These are phyloP conservation scores for Julus scanicus DNA, from an alignment of 2,888 invertebrate species.

Conservation along the genomic window DNA sequence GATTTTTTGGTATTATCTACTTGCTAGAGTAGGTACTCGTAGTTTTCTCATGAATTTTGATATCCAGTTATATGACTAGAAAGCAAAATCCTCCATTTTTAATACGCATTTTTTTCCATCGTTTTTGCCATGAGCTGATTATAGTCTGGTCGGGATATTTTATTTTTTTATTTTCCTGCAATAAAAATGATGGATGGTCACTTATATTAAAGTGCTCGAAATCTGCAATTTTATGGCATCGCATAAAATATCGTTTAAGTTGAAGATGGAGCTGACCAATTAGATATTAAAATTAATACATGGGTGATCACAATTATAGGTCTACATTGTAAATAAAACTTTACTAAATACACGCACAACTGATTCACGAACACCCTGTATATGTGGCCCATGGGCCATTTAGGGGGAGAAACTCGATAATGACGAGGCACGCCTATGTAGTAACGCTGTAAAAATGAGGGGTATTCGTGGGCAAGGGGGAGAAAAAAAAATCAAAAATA, in stretches of 20 bases:
- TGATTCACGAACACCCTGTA: conserved; percentile 20
- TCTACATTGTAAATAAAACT: background rate
- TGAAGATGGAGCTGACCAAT: conserved; percentile 30
- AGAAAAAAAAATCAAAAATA: background rate
- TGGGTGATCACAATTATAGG: conserved; percentile 29
- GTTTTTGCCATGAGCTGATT: background rate
- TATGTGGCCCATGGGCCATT: conserved; percentile 3
- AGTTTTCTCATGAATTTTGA: background rate
- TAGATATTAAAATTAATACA: conserved; percentile 29
- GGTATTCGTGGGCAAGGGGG: background rate
- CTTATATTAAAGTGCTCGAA: conserved; percentile 32
- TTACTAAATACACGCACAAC: background rate
- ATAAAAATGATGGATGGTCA: conserved; percentile 32
- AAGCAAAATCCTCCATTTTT: background rate
- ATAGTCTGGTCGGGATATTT: background rate
- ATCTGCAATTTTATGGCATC: conserved; percentile 39
- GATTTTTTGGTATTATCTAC: too few species aligned
- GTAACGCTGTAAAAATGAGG: background rate
- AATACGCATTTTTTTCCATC: background rate
- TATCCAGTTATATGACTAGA: background rate
- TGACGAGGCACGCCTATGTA: conserved; percentile 37
- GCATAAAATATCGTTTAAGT: conserved; percentile 42
- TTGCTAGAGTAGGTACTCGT: background rate
- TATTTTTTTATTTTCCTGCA: background rate
- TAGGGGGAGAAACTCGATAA: conserved; percentile 1